Conservation (phyloP, 2,888 invertebrate species). For the Anarsia innoxiella region DNA sequence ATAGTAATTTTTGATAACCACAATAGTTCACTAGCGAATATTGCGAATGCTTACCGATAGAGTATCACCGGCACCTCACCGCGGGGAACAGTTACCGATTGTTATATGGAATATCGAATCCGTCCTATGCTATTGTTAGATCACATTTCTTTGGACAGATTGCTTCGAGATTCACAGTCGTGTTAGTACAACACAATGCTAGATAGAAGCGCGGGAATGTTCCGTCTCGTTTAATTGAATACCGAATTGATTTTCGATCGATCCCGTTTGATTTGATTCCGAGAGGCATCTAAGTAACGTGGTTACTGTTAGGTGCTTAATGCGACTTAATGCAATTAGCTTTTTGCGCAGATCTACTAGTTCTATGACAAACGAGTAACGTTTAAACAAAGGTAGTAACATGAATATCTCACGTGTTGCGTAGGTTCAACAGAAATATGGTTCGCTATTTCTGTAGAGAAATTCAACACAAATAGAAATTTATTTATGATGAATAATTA, state of each 20-base stretch:
- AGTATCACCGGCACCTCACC: constrained; percentile 36
- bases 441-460: too few species aligned
- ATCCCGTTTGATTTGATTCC: constrained; percentile 56
- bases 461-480: too few species aligned
- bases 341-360: too few species aligned
- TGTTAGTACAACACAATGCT: constrained; percentile 54
- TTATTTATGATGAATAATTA: too few species aligned
- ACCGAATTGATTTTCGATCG: constrained; percentile 59
- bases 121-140: constrained; percentile 56
- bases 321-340: constrained; percentile 36
- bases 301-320: constrained; percentile 41
- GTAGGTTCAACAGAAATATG: too few species aligned
- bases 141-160: constrained; percentile 59
- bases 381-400: too few species aligned
- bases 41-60: too few species aligned
- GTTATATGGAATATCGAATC: constrained; percentile 49
- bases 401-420: too few species aligned
- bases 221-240: constrained; percentile 62
- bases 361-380: too few species aligned
- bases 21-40: too few species aligned
- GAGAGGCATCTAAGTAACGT: constrained; percentile 30
- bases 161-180: constrained; percentile 53
- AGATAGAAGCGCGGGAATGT: constrained; percentile 61
- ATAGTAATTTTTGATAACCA: too few species aligned
- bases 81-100: constrained; percentile 59